phyloP scores from a whole-genome alignment of 2,797 vertebrate species.

The Merluccius polli region DNA sequence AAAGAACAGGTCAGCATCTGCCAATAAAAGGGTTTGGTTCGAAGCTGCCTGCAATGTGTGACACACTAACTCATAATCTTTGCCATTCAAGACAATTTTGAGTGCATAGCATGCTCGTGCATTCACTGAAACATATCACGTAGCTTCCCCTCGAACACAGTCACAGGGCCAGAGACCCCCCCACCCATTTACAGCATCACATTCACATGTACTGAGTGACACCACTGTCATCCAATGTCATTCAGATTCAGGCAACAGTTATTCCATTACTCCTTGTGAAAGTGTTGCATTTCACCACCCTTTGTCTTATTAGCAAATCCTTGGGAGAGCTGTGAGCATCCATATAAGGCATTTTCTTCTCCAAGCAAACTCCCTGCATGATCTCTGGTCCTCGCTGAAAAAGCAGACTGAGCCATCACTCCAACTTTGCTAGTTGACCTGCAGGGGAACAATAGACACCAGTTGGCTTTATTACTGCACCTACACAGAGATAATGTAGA shows the following conservation, averaged over 20 bases:
- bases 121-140: conserved; percentile 17
- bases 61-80: conserved; percentile 31
- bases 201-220: conserved; percentile 32
- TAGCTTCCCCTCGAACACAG: conserved; percentile 13
- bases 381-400: conserved; percentile 54
- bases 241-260: conserved; percentile 25
- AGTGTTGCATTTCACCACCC: conserved; percentile 41
- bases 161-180: conserved; percentile 8
- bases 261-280: conserved; percentile 33
- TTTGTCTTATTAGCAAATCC: conserved; percentile 45
- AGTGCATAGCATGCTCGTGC: conserved; percentile 17
- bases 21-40: conserved; percentile 18
- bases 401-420: conserved; percentile 30
- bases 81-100: conserved; percentile 17
- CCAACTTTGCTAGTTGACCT: conserved; percentile 48
- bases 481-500: background rate
- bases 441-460: conserved; percentile 16
- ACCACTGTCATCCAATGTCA: conserved; percentile 37
- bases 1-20: conserved; percentile 17
- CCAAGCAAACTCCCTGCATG: conserved; percentile 40
- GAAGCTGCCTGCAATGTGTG: conserved; percentile 33
- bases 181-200: conserved; percentile 6
- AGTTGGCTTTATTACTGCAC: background rate
- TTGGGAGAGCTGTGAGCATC: conserved; percentile 39
- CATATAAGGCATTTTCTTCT: conserved; percentile 42